Base-by-base conservation (phyloP, 2,888 invertebrate genomes). In the Drosophila neutralis region DNA sequence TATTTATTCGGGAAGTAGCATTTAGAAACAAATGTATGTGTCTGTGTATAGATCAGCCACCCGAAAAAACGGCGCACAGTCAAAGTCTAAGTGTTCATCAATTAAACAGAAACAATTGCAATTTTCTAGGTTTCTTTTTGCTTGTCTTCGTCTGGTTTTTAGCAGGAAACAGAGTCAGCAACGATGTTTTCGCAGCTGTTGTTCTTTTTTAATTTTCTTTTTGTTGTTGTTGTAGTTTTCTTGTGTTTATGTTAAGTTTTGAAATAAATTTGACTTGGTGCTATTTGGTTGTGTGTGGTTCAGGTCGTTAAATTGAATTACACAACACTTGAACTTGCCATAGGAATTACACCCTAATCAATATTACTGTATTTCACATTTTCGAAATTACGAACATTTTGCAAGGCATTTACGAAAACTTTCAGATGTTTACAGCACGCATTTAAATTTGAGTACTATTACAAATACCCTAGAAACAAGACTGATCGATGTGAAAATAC, bases 31-130 rank as follows among this genome's bases (percentile, higher is more conserved):
- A 4, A 45, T 4, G 27, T 29, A n/a, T 38, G n/a, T 38, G 1
- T 18, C 18, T 3, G 4, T 68, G 69, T 76, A 56, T 48, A 82
- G 63, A 69, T 68, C 65, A 85, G 63, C 56, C 60, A 69, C 29
- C 62, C 48, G 27, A 64, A 68, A 66, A 15, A 54, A 60, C 51
- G 49, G 40, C 35, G 31, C 54, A 73, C 74, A 80, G 82, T 75
- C 77, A 85, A 36, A 60, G 64, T 52, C 57, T 40, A 69, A 82
- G 67, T 75, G 79, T 63, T 65, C 62, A 79, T 40, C 75, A 82
- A 87, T 83, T 87, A 86, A 67, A 62, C 67, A 68, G 62, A 76
- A 82, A 83, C 81, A 81, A 87, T 83, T 78, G 75, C 70, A 76
- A 73, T 64, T 82, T 70, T 62, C 52, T 61, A 40, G 52, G 54